Percentiles rank a stretch among this genome's conserved stretches.
These are phyloP conservation scores for Phocides pigmalion DNA, from an alignment of 1,140 invertebrate genomes.

Conservation along the genomic window DNA sequence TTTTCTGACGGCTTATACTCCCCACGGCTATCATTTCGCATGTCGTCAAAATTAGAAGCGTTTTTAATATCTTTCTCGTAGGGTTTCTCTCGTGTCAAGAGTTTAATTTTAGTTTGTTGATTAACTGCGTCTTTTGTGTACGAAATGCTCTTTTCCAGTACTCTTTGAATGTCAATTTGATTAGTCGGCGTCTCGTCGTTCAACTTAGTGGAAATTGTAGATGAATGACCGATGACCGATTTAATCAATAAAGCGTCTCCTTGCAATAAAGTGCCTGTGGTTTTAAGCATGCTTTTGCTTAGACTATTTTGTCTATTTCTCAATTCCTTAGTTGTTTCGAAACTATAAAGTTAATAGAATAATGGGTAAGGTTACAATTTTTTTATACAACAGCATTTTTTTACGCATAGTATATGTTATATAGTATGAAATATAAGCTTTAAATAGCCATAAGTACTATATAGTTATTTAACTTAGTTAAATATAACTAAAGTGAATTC, in stretches of 20 bases:
- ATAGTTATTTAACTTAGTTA: too few relatives aligned
- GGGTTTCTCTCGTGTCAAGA: constrained; percentile 57
- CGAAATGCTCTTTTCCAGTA: constrained; percentile 34
- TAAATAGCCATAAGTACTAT: too few relatives aligned
- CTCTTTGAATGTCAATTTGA: constrained; percentile 43
- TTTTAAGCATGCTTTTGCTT: constrained; percentile 77
- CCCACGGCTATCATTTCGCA: constrained; percentile 55
- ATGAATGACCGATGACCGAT: constrained; percentile 60
- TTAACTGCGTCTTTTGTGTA: constrained; percentile 48
- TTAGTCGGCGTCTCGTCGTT: constrained; percentile 58
- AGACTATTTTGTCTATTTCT: constrained; percentile 76
- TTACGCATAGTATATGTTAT: too few relatives aligned
- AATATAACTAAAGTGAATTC: too few relatives aligned
- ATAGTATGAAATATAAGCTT: too few relatives aligned
- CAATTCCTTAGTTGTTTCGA: constrained; percentile 77
- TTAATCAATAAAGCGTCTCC: constrained; percentile 74
- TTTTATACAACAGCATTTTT: too few relatives aligned
- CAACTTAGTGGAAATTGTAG: constrained; percentile 52
- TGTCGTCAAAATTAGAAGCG: constrained; percentile 65
- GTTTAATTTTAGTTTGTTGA: constrained; percentile 59
- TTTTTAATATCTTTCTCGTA: constrained; percentile 70
- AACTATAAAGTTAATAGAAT: constrained; percentile 45
- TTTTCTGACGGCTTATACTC: constrained; percentile 62
- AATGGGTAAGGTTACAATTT: too few relatives aligned
- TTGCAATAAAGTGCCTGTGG: constrained; percentile 68